phyloP scores from a whole-genome alignment of 2,113 vertebrate species.

The Strix aluco region DNA sequence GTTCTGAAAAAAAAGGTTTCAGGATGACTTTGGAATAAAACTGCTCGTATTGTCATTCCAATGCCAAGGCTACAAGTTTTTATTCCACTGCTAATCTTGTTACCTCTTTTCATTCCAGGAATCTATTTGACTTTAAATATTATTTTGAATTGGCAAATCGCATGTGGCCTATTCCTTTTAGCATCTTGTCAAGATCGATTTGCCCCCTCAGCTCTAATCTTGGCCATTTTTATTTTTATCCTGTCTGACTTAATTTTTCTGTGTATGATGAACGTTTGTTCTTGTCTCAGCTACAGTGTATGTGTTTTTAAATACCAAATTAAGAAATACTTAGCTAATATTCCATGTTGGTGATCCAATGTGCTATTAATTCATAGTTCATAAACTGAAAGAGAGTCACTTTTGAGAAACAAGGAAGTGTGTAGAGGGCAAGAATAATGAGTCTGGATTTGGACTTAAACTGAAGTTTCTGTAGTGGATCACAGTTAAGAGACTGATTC shows the following conservation, averaged over 20 bases:
- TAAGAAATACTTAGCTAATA: background rate
- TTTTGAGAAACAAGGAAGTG: background rate
- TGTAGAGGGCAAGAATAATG: background rate
- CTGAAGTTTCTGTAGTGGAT: background rate
- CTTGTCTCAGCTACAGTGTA: background rate
- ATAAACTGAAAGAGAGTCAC: background rate
- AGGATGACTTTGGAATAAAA: background rate
- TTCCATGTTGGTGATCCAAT: background rate
- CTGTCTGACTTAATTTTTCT: background rate
- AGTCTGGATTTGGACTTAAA: background rate
- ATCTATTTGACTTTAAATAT: background rate
- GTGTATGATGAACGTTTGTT: background rate
- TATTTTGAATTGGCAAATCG: background rate
- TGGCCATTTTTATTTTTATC: background rate
- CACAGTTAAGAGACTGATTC: background rate
- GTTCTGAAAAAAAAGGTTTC: background rate
- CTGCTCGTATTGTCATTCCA: background rate
- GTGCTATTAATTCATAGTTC: background rate
- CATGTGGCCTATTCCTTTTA: background rate
- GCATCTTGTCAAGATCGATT: background rate
- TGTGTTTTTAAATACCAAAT: background rate
- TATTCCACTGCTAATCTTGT: background rate
- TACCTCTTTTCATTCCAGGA: background rate
- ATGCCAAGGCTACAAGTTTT: background rate
- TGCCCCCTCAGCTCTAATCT: background rate